Evolutionary conservation across 1,140 invertebrate species (phyloP).

Genomic region (Drosophila nigromelanica): DNA sequence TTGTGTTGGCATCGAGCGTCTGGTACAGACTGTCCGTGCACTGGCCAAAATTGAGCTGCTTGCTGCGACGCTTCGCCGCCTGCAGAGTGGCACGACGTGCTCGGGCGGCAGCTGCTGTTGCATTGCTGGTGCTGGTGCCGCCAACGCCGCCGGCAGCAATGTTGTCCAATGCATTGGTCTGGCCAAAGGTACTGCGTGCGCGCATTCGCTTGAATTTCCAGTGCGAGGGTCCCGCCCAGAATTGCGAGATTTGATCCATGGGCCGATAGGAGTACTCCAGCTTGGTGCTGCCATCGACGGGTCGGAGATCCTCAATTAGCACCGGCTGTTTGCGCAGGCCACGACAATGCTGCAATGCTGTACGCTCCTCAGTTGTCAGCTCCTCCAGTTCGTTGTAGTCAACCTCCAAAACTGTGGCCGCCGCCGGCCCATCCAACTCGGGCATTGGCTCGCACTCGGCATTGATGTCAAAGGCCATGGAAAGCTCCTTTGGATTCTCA

Average conservation of each 20-base stretch:
- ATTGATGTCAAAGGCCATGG: conserved; percentile 80
- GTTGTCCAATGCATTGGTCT: conserved; percentile 25
- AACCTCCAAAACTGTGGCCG: conserved; percentile 48
- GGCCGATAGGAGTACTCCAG: conserved; percentile 83
- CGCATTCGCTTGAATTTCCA: conserved; percentile 80
- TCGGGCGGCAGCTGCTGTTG: conserved; percentile 13
- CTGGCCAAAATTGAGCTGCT: conserved; percentile 58
- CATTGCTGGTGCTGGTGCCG: neutral
- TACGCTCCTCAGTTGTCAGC: conserved; percentile 72
- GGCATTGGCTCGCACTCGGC: conserved; percentile 79
- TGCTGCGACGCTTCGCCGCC: conserved; percentile 42
- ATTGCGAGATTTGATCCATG: conserved; percentile 80
- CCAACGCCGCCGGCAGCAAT: neutral
- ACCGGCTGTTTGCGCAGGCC: conserved; percentile 64
- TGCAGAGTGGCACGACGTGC: conserved; percentile 20
- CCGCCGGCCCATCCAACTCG: conserved; percentile 37
- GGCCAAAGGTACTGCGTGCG: conserved; percentile 43
- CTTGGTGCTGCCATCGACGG: conserved; percentile 68
- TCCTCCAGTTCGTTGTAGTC: conserved; percentile 71
- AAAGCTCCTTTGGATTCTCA: conserved; percentile 60
- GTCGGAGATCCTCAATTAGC: conserved; percentile 76
- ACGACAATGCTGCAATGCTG: conserved; percentile 66
- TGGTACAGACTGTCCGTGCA: conserved; percentile 60
- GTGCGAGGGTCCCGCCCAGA: conserved; percentile 83
- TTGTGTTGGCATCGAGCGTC: conserved; percentile 56